Percentiles rank a stretch among this genome's conserved stretches.
Conservation (phyloP, 2,113 vertebrate genomes). For the Thamnaconus septentrionalis region DNA sequence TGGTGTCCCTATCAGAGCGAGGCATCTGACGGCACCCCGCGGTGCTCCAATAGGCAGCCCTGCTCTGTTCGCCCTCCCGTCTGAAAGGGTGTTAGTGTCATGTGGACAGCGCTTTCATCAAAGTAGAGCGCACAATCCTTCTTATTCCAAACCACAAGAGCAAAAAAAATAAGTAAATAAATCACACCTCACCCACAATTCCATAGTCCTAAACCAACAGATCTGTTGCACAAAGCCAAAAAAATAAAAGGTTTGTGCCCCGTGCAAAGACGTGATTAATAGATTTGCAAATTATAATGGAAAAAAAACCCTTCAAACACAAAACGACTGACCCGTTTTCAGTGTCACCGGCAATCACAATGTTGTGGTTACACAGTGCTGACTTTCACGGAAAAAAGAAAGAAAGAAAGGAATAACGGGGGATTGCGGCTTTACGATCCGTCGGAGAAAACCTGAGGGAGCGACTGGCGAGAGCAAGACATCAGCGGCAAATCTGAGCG, state of each 20-base stretch:
- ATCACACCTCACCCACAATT: no score
- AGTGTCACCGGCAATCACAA: not conserved
- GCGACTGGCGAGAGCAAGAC: constrained; percentile 43
- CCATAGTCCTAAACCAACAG: no score
- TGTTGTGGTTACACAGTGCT: constrained; percentile 15
- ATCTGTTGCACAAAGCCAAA: no score
- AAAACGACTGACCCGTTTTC: constrained; percentile 7
- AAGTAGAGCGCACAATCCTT: not conserved
- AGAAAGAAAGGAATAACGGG: no score
- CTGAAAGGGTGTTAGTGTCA: constrained; percentile 32
- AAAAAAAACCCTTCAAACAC: constrained; percentile 8
- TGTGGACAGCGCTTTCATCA: constrained; percentile 17
- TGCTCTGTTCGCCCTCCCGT: constrained; percentile 6
- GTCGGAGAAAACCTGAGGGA: constrained; percentile 40
- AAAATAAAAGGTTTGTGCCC: no score
- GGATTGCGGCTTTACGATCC: constrained; percentile 27
- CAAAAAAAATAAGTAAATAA: no score
- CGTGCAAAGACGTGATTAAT: no score
- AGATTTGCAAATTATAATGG: constrained; percentile 5
- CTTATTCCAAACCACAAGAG: no score
- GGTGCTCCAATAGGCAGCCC: constrained; percentile 37
- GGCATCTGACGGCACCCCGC: constrained; percentile 41
- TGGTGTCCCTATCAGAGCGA: constrained; percentile 36
- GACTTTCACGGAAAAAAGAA: constrained; percentile 4
- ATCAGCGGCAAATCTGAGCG: constrained; percentile 35